Base-by-base conservation (phyloP, 2,888 invertebrate genomes). In the Hypercompe scribonia region DNA sequence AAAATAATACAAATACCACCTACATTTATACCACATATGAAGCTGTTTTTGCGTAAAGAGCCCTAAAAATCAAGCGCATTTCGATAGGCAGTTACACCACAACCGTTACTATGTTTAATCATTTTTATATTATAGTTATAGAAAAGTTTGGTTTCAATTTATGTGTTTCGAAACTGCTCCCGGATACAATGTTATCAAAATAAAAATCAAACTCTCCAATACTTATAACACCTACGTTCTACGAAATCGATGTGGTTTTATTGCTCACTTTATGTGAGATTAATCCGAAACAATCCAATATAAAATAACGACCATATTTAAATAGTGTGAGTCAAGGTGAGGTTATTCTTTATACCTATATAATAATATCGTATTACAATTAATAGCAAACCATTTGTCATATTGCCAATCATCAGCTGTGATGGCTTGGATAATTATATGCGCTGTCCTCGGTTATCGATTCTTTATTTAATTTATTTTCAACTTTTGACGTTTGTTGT, bases 121-220 rank as follows among this genome's bases (percentile, higher is more conserved):
- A 8, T 68, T 61, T 18, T 61, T 28, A 58, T 61, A 54, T 69
- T 39, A 39, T 69, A 61, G 36, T 58, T 39, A 39, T 28, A 77
- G 77, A 77, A 72, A 74, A 72, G 72, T 76, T 42, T 69, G 84
- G 73, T 84, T 77, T 74, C 65, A 73, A 83, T 81, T 76, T 75
- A 76, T 71, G 71, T 39, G 46, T 65, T 34, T 70, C 67, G 78
- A 79, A 76, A 78, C 75, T 74, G 78, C 78, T 79, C 83, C 81
- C 85, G 83, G 81, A 84, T 84, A 76, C 76, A 67, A 28, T 65
- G 75, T 68, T 79, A 78, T 75, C 83, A 75, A 83, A 78, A 84
- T 81, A 78, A 79, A 84, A 83, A 83, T 78, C 78, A 75, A 73
- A 75, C 77, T 78, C 71, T 77, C 76, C 68, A 72, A 83, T 75